Conservation (phyloP, 2,797 vertebrate genomes). For the Coreius guichenoti region DNA sequence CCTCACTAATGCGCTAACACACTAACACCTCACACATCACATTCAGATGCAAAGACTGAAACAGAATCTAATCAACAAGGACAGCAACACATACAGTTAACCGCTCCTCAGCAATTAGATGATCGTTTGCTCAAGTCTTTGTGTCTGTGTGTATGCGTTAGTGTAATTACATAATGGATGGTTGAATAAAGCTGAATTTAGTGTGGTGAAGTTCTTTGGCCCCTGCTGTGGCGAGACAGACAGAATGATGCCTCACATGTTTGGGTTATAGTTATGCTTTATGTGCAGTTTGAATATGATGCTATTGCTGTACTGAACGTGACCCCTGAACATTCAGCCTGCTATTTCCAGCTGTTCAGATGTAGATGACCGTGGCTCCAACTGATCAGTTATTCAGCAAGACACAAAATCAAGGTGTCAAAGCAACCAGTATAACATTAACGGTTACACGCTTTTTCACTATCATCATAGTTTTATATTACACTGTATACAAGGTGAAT, state of each 20-base stretch:
- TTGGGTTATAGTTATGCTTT: background rate
- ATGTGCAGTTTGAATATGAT: background rate
- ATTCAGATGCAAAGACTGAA: slow-evolving; percentile 55
- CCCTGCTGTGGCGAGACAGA: background rate
- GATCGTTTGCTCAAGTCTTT: slow-evolving; percentile 57
- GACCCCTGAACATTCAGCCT: background rate
- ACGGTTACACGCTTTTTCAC: background rate
- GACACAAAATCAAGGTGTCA: background rate
- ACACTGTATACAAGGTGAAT: no score
- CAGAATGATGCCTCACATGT: background rate
- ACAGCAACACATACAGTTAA: slow-evolving; percentile 61
- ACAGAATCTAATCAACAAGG: slow-evolving; percentile 63
- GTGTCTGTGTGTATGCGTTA: slow-evolving; percentile 37
- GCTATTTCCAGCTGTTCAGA: slow-evolving; percentile 23
- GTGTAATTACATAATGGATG: slow-evolving; percentile 44
- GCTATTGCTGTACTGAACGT: background rate
- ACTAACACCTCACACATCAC: slow-evolving; percentile 59
- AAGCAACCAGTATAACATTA: background rate
- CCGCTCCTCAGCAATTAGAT: slow-evolving; percentile 63
- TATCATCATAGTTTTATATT: background rate
- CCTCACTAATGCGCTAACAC: slow-evolving; percentile 59
- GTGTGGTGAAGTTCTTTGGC: slow-evolving; percentile 10
- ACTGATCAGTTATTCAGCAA: background rate
- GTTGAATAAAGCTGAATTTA: slow-evolving; percentile 35
- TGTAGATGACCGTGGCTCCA: background rate